Percentiles rank a stretch among this genome's conserved stretches.
Evolutionary conservation across 1,140 invertebrate species (phyloP).

Genomic region (Trinorchestia longiramus): DNA sequence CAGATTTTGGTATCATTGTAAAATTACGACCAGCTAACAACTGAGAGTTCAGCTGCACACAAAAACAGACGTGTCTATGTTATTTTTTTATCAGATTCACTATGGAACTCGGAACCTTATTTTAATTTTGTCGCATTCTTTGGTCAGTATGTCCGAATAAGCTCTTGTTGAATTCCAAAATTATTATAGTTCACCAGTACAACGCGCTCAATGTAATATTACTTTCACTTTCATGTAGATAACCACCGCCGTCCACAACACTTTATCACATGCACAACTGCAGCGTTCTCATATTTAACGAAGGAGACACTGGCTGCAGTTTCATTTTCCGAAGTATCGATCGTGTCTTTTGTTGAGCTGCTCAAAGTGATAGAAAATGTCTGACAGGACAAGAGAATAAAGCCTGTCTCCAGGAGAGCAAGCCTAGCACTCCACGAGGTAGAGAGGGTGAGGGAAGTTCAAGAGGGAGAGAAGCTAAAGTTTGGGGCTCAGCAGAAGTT

Average conservation of each 20-base stretch:
- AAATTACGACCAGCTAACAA: neutral
- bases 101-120: neutral
- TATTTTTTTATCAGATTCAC: neutral
- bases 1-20: neutral
- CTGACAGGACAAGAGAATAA: neutral
- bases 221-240: neutral
- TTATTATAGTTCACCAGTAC: neutral
- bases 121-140: neutral
- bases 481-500: neutral
- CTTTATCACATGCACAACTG: neutral
- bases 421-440: neutral
- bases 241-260: neutral
- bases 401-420: neutral
- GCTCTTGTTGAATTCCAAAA: neutral
- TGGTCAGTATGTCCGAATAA: neutral
- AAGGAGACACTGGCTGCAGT: neutral
- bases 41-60: neutral
- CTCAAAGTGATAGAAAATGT: neutral
- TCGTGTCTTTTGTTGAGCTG: neutral
- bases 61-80: neutral
- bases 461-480: neutral
- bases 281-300: neutral
- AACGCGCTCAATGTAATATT: neutral
- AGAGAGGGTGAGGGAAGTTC: neutral
- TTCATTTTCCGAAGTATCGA: neutral